phyloP scores from a whole-genome alignment of 2,113 vertebrate genomes.

The Ptyas mucosa region DNA sequence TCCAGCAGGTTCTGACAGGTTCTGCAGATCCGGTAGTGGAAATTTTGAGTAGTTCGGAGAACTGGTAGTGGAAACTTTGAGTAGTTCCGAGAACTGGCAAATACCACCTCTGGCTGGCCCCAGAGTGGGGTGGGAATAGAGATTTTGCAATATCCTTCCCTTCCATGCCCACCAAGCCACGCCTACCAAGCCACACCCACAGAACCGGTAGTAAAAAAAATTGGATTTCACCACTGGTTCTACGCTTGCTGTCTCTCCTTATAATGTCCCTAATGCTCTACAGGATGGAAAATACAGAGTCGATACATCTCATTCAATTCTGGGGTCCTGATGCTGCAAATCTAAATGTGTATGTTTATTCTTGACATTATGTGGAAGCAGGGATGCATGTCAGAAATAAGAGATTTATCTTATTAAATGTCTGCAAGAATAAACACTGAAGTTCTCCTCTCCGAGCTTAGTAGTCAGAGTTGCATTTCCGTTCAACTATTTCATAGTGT shows the following conservation, averaged over 20 bases:
- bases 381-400: not conserved
- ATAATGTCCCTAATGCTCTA: not conserved
- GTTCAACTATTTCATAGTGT: not conserved
- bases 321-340: conserved; percentile 34
- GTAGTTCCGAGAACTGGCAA: too few species aligned
- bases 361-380: conserved; percentile 32
- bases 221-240: not conserved
- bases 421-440: not conserved
- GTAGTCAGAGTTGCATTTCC: not conserved
- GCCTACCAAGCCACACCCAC: too few species aligned
- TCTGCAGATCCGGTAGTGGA: too few species aligned
- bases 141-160: too few species aligned
- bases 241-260: not conserved
- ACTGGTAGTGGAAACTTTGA: too few species aligned
- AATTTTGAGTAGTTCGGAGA: too few species aligned
- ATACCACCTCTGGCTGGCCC: too few species aligned
- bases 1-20: too few species aligned
- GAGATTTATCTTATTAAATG: conserved; percentile 5
- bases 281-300: not conserved
- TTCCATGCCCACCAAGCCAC: too few species aligned
- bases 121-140: too few species aligned
- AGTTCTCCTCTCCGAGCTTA: not conserved
- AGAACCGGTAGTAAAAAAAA: too few species aligned
- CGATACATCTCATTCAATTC: not conserved
- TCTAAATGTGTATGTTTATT: conserved; percentile 44